Evolutionary conservation across 2,797 vertebrate species (phyloP).

Genomic region (Gallirallus australis): DNA sequence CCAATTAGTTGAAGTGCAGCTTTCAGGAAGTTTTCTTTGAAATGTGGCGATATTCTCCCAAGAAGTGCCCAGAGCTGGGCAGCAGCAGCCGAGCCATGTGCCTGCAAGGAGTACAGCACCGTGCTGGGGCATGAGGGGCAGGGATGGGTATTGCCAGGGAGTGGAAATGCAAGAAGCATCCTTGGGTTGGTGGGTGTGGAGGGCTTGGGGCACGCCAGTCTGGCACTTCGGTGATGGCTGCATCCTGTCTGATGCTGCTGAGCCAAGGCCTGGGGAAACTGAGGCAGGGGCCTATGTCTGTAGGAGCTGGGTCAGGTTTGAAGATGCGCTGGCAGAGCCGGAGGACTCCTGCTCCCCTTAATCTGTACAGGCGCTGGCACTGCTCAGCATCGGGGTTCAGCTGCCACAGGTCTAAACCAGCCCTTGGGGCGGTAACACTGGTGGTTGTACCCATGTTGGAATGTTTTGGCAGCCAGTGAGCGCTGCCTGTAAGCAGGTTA

Average conservation of each 20-base stretch:
- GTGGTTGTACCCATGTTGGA: fast-evolving
- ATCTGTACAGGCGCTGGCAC: neutral
- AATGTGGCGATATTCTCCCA: conserved; percentile 31
- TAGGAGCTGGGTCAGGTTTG: fast-evolving
- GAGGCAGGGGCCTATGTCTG: fast-evolving
- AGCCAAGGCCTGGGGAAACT: fast-evolving
- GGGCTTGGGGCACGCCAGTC: neutral
- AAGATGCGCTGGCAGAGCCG: neutral
- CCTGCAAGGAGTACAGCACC: neutral
- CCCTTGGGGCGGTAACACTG: neutral
- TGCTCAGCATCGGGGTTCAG: neutral
- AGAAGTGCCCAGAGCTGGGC: neutral
- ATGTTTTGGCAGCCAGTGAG: neutral
- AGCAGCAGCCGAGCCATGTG: fast-evolving
- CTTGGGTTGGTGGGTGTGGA: neutral
- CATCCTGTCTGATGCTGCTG: fast-evolving
- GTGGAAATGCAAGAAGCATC: neutral
- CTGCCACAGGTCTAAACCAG: neutral
- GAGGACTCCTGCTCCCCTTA: fast-evolving
- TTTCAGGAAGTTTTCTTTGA: conserved; percentile 73
- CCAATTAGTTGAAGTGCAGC: conserved; percentile 64
- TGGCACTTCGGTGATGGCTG: fast-evolving
- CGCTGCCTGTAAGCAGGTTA: neutral
- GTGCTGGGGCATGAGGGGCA: neutral
- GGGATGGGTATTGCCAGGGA: fast-evolving